phyloP scores from a whole-genome alignment of 2,797 vertebrate species.

The Spinus olivaceus region DNA sequence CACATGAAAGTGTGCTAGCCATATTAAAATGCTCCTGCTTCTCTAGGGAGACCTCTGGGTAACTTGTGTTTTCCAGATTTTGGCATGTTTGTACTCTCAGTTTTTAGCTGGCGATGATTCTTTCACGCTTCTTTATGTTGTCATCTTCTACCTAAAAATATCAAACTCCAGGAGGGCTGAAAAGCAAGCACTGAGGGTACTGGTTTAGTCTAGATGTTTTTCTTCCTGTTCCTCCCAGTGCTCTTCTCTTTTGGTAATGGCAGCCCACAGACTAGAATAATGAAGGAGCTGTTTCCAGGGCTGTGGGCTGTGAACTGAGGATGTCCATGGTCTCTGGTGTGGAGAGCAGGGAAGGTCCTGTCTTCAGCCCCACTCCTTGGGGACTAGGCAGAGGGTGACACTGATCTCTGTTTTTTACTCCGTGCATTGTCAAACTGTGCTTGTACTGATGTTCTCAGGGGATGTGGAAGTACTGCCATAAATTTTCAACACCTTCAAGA shows the following conservation, averaged over 20 bases:
- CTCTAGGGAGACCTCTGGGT: not conserved
- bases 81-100: slow-evolving; percentile 42
- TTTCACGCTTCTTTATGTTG: slow-evolving; percentile 46
- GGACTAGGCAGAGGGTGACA: not conserved
- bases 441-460: not conserved
- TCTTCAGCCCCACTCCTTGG: not conserved
- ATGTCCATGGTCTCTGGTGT: not conserved
- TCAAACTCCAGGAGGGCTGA: not conserved
- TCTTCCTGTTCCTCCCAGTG: not conserved
- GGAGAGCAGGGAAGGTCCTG: not conserved
- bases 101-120: slow-evolving; percentile 19
- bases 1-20: slow-evolving; percentile 5
- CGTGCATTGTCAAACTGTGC: not conserved
- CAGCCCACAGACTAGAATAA: not conserved
- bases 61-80: slow-evolving; percentile 40
- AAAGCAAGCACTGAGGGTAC: not conserved
- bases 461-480: not conserved
- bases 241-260: not conserved
- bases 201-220: not conserved
- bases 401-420: not conserved
- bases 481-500: not conserved
- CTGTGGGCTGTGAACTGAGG: not conserved
- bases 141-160: slow-evolving; percentile 48
- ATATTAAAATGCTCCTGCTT: slow-evolving; percentile 17
- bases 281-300: not conserved